Conservation (phyloP, 2,888 invertebrate genomes). For the Drosophila rubida region DNA sequence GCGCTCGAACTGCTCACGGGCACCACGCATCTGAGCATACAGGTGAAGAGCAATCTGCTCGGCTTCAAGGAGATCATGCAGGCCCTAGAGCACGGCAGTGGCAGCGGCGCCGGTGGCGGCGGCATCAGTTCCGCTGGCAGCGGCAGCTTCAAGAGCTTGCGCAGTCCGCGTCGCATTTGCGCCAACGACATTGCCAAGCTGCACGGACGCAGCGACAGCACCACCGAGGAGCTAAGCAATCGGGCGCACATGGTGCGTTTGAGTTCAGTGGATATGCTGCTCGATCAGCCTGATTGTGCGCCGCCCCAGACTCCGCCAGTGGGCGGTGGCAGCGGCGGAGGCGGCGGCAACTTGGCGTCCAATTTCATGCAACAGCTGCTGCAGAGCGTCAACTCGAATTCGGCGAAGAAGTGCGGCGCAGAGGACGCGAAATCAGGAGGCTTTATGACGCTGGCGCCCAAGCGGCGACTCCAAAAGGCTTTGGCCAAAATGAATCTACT, state of each 20-base stretch:
- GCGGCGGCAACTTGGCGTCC: constrained; percentile 77
- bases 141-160: constrained; percentile 70
- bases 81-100: constrained; percentile 83
- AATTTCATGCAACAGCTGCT: constrained; percentile 86
- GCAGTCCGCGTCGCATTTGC: constrained; percentile 83
- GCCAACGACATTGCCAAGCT: constrained; percentile 89
- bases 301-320: constrained; percentile 81
- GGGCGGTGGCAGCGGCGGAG: constrained; percentile 36
- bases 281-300: constrained; percentile 83
- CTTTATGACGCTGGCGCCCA: constrained; percentile 94
- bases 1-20: constrained; percentile 97
- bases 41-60: constrained; percentile 98
- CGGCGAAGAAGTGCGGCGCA: constrained; percentile 75
- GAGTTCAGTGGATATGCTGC: constrained; percentile 91
- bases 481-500: constrained; percentile 94
- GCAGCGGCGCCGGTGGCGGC: constrained; percentile 40
- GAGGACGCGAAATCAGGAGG: constrained; percentile 86
- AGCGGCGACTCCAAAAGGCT: constrained; percentile 92
- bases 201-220: constrained; percentile 85
- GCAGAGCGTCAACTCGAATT: constrained; percentile 80
- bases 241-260: constrained; percentile 85
- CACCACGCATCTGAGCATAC: constrained; percentile 97
- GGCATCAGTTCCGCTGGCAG: constrained; percentile 31
- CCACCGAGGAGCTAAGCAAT: constrained; percentile 70
- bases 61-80: constrained; percentile 90